These are phyloP conservation scores for Cossypha caffra DNA, from an alignment of 2,797 vertebrate species.

Conservation along the genomic window DNA sequence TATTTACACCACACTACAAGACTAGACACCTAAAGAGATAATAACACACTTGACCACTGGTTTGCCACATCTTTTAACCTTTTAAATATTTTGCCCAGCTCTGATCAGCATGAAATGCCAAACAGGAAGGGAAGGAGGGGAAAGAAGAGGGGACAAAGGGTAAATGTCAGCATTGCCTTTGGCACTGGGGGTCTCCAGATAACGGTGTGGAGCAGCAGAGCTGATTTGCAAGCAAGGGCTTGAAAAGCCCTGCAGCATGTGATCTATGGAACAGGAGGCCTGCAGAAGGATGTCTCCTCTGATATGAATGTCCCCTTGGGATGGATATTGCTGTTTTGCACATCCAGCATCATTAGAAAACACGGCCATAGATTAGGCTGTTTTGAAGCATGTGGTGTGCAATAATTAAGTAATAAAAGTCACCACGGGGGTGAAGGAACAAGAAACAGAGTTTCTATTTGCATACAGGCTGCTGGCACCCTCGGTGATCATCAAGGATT, in stretches of 20 bases:
- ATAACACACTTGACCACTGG: not conserved
- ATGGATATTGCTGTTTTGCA: conserved; percentile 48
- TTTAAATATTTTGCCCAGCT: not conserved
- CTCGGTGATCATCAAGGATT: not conserved
- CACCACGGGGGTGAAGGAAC: conserved; percentile 79
- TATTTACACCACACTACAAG: not conserved
- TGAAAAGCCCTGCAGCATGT: conserved; percentile 34
- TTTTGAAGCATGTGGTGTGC: conserved; percentile 85
- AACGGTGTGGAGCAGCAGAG: not conserved
- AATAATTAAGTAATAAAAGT: conserved; percentile 99
- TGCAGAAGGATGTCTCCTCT: conserved; percentile 54
- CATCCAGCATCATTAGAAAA: conserved; percentile 75
- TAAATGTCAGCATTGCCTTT: not conserved
- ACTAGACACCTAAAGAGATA: not conserved
- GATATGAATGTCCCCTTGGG: conserved; percentile 66
- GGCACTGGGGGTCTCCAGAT: not conserved
- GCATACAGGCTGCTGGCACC: conserved; percentile 70
- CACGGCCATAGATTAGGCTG: conserved; percentile 78
- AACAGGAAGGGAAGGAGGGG: not conserved
- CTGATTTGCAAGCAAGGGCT: conserved; percentile 24
- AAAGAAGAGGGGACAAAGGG: not conserved
- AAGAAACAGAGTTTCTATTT: conserved; percentile 74
- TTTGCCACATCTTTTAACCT: not conserved
- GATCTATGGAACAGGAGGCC: conserved; percentile 36
- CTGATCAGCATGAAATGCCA: not conserved